A percentile compares a stretch with the other conserved stretches of the same genome.
Evolutionary conservation across 2,888 invertebrate species (phyloP).

Genomic region (Lepidonotus clava): DNA sequence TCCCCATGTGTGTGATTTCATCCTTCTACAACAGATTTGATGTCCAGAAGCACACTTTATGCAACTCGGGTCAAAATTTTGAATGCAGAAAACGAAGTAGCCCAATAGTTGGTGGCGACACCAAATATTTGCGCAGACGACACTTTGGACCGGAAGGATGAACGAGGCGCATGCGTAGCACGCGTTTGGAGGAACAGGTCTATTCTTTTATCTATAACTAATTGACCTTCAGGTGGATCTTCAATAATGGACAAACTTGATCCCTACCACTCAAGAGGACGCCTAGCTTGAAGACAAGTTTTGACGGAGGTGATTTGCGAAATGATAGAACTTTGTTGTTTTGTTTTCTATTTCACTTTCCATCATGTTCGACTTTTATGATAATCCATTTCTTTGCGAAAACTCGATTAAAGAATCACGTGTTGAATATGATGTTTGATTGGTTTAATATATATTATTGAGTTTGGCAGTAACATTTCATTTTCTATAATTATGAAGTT

Average conservation of each 20-base stretch:
- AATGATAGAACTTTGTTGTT: too few species aligned
- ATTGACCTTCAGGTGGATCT: background rate
- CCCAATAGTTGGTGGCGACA: background rate
- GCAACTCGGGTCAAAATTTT: background rate
- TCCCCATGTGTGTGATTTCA: background rate
- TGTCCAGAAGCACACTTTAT: background rate
- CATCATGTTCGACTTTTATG: too few species aligned
- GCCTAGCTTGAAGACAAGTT: too few species aligned
- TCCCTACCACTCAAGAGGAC: too few species aligned
- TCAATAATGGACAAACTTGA: background rate
- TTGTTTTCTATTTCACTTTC: too few species aligned
- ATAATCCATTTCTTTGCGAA: too few species aligned
- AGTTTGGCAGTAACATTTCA: too few species aligned
- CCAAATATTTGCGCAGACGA: conserved; percentile 22
- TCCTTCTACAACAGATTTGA: background rate
- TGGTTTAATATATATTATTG: too few species aligned
- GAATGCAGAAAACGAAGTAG: background rate
- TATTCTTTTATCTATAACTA: background rate
- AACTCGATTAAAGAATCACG: too few species aligned
- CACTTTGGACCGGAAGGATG: conserved; percentile 25
- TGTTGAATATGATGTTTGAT: too few species aligned
- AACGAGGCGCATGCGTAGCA: background rate
- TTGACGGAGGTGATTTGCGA: too few species aligned
- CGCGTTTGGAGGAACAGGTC: background rate
- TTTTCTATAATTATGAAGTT: too few species aligned